Percentiles rank a stretch among this genome's conserved stretches.
Conservation (phyloP, 2,888 invertebrate species). For the Trisateles emortualis region DNA sequence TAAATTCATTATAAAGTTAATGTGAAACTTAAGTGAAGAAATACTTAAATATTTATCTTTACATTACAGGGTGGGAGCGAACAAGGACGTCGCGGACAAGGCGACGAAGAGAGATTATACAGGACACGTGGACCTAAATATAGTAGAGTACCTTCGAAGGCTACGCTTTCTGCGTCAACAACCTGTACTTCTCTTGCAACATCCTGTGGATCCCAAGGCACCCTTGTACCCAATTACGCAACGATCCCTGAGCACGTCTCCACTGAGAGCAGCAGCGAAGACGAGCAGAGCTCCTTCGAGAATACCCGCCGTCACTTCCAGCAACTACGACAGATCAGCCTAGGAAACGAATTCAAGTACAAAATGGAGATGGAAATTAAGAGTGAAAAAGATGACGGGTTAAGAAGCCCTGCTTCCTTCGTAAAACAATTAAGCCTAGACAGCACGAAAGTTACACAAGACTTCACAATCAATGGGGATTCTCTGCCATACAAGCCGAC, state of each 20-base stretch:
- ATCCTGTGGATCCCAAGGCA: constrained; percentile 81
- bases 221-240: constrained; percentile 77
- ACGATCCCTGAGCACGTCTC: constrained; percentile 76
- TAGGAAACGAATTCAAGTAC: constrained; percentile 88
- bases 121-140: constrained; percentile 77
- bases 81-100: constrained; percentile 74
- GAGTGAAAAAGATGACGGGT: constrained; percentile 87
- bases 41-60: constrained; percentile 34
- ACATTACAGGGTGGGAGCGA: constrained; percentile 79
- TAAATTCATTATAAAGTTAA: constrained; percentile 18
- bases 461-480: constrained; percentile 77
- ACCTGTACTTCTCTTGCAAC: constrained; percentile 88
- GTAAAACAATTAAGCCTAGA: constrained; percentile 88
- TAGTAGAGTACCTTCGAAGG: constrained; percentile 80
- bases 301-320: constrained; percentile 88
- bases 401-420: constrained; percentile 87
- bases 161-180: constrained; percentile 87
- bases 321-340: constrained; percentile 87
- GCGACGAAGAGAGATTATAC: constrained; percentile 80
- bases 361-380: constrained; percentile 89
- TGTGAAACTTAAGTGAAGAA: constrained; percentile 8
- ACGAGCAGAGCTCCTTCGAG: constrained; percentile 85
- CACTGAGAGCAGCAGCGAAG: constrained; percentile 82
- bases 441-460: constrained; percentile 84
- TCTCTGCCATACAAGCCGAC: constrained; percentile 81